These are phyloP conservation scores for Oryzias celebensis DNA, from an alignment of 2,113 vertebrate species.

Conservation along the genomic window DNA sequence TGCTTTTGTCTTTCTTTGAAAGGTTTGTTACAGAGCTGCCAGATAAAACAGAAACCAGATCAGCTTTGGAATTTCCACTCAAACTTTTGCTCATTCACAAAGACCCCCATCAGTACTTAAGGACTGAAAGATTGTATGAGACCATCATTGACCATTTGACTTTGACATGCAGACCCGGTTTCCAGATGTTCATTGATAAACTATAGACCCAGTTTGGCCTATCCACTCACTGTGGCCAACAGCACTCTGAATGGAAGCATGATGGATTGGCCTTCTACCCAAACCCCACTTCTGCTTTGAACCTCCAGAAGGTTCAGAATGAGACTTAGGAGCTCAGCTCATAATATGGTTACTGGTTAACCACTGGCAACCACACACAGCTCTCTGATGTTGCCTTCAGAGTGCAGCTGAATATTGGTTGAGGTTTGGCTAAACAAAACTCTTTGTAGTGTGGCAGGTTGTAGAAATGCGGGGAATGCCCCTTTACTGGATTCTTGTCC, in stretches of 20 bases:
- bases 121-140: conserved; percentile 29
- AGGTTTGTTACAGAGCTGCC: no score
- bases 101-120: conserved; percentile 5
- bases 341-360: conserved; percentile 81
- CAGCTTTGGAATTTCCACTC: no score
- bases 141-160: conserved; percentile 46
- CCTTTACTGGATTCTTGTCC: conserved; percentile 38
- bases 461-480: conserved; percentile 61
- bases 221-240: conserved; percentile 53
- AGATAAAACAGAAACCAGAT: no score
- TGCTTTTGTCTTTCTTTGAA: no score
- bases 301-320: conserved; percentile 72
- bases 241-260: conserved; percentile 67
- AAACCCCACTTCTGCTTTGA: conserved; percentile 75
- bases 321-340: conserved; percentile 72
- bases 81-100: no score
- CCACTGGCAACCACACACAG: conserved; percentile 75
- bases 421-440: conserved; percentile 54
- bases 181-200: conserved; percentile 74
- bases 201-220: conserved; percentile 54
- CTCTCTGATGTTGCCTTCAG: conserved; percentile 81
- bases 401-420: conserved; percentile 72
- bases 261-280: conserved; percentile 67
- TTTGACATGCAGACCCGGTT: conserved; percentile 31
- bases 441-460: conserved; percentile 76